Evolutionary conservation across 1,140 invertebrate genomes (phyloP).

Genomic region (Doryteuthis pealeii): DNA sequence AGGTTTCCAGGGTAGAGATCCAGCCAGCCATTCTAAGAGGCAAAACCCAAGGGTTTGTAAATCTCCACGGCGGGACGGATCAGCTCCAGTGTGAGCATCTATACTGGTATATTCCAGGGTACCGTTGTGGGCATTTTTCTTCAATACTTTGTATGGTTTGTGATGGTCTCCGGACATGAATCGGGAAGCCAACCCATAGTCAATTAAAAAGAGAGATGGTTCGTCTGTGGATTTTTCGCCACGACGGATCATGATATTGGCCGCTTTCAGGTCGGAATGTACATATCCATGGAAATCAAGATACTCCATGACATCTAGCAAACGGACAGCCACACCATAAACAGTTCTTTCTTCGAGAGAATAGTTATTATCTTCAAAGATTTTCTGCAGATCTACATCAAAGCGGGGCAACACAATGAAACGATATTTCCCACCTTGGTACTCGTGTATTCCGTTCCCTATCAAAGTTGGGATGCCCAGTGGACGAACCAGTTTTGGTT

Average conservation of each 20-base stretch:
- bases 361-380: not conserved
- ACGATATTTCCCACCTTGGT: not conserved
- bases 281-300: not conserved
- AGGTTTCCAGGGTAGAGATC: not conserved
- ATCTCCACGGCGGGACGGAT: not conserved
- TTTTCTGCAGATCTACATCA: not conserved
- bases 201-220: not conserved
- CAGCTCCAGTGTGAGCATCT: not conserved
- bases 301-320: not conserved
- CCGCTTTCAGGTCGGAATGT: not conserved
- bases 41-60: not conserved
- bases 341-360: not conserved
- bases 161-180: not conserved
- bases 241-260: not conserved
- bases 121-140: not conserved
- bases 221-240: not conserved
- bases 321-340: not conserved
- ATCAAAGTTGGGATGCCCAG: not conserved
- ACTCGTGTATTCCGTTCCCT: not conserved
- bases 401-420: not conserved
- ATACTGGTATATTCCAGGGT: not conserved
- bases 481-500: not conserved
- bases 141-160: not conserved
- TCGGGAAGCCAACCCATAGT: not conserved
- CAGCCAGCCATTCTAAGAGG: not conserved